These are phyloP conservation scores for Parauchenoglanis punctatus DNA, from an alignment of 2,797 vertebrate species.

Conservation along the genomic window DNA sequence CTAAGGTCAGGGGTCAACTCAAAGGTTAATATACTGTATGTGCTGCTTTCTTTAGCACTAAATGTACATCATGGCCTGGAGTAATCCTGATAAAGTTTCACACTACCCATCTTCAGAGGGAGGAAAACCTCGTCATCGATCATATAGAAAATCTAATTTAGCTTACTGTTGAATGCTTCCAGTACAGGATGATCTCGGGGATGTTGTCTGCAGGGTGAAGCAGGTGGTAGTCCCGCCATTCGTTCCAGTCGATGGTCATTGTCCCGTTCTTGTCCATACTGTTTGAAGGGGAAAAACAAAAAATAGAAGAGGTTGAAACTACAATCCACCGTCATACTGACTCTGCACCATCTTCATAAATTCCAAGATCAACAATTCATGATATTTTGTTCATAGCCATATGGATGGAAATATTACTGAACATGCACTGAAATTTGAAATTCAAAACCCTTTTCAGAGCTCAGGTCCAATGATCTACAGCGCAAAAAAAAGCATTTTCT, in stretches of 20 bases:
- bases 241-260: conserved; percentile 97
- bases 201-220: conserved; percentile 93
- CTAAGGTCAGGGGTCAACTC: background rate
- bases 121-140: background rate
- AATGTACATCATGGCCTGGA: background rate
- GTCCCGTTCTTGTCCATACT: conserved; percentile 98
- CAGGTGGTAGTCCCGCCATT: conserved; percentile 95
- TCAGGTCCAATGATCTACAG: background rate
- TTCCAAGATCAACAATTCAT: background rate
- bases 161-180: conserved; percentile 96
- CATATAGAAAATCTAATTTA: background rate
- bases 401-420: background rate
- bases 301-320: background rate
- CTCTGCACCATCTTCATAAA: background rate
- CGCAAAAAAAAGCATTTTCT: background rate
- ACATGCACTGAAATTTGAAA: background rate
- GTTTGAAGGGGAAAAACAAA: conserved; percentile 9
- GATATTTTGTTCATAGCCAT: conserved; percentile 6
- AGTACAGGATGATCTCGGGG: conserved; percentile 96
- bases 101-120: background rate
- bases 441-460: background rate
- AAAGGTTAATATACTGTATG: background rate
- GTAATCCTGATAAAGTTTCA: background rate
- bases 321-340: background rate
- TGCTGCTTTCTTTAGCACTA: background rate